These are phyloP conservation scores for Cynopterus sphinx DNA, from an alignment of 2,797 vertebrate species.

Conservation along the genomic window DNA sequence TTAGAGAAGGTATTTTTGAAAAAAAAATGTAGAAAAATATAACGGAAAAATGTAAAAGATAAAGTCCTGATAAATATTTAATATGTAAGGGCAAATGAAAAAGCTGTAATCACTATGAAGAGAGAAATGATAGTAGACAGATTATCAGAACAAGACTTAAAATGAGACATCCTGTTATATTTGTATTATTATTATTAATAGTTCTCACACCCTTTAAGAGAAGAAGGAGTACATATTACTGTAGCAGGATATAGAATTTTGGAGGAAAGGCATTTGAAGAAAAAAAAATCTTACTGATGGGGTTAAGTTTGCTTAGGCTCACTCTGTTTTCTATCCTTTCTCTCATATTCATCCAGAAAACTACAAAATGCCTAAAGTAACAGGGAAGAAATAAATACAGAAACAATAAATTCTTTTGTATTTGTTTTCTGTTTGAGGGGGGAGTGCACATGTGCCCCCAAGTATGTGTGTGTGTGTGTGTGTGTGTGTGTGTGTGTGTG, in stretches of 20 bases:
- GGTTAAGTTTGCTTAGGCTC: background rate
- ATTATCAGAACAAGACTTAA: background rate
- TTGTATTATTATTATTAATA: background rate
- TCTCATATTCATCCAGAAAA: constrained; percentile 33
- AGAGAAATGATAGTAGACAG: background rate
- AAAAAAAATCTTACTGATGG: background rate
- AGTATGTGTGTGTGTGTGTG: background rate
- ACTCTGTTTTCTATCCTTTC: background rate
- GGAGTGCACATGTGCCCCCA: background rate
- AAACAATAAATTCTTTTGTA: background rate
- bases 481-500: background rate
- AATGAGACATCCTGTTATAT: background rate
- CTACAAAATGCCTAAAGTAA: constrained; percentile 41
- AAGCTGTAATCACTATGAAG: background rate
- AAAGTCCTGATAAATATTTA: constrained; percentile 39
- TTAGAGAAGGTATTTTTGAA: background rate
- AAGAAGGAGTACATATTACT: background rate
- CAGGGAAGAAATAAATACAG: background rate
- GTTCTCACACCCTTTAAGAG: background rate
- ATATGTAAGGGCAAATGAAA: constrained; percentile 10
- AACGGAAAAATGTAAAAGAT: constrained; percentile 47
- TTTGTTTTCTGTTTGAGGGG: background rate
- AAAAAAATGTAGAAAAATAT: constrained; percentile 9
- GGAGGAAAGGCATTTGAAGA: background rate
- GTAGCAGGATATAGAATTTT: background rate